Percentiles rank a stretch among this genome's conserved stretches.
phyloP scores from a whole-genome alignment of 2,888 invertebrate species.

The Parnassius apollo region DNA sequence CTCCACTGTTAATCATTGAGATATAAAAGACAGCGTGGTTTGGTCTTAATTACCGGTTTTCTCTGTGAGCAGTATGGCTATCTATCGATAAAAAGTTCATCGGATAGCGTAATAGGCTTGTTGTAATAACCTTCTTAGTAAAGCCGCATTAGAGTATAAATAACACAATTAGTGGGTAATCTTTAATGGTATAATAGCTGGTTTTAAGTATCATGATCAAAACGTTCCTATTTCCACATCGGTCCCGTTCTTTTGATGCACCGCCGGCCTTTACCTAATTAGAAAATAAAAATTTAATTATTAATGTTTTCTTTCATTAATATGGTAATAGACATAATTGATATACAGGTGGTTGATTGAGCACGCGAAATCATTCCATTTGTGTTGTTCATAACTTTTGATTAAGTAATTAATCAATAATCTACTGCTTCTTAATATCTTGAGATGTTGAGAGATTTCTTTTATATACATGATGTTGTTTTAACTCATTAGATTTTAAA shows the following conservation, averaged over 20 bases:
- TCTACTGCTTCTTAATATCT: constrained; percentile 31
- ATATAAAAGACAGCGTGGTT: neutral
- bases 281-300: constrained; percentile 51
- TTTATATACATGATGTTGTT: constrained; percentile 7
- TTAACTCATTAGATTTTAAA: neutral
- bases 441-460: constrained; percentile 27
- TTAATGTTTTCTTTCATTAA: constrained; percentile 48
- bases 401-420: constrained; percentile 44
- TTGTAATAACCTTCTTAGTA: constrained; percentile 16
- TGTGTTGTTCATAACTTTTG: constrained; percentile 47
- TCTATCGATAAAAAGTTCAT: constrained; percentile 17
- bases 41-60: constrained; percentile 15
- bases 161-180: constrained; percentile 42
- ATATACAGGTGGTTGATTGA: constrained; percentile 51
- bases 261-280: constrained; percentile 59
- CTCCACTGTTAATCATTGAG: constrained; percentile 5
- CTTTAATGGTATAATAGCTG: constrained; percentile 35
- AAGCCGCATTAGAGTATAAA: constrained; percentile 35
- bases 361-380: constrained; percentile 47
- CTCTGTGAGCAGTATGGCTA: constrained; percentile 16
- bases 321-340: constrained; percentile 57
- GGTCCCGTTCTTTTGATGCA: constrained; percentile 41
- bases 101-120: constrained; percentile 11
- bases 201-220: constrained; percentile 27
- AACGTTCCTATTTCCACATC: constrained; percentile 24